Conservation (phyloP, 1,140 invertebrate genomes). For the Papilio glaucus region DNA sequence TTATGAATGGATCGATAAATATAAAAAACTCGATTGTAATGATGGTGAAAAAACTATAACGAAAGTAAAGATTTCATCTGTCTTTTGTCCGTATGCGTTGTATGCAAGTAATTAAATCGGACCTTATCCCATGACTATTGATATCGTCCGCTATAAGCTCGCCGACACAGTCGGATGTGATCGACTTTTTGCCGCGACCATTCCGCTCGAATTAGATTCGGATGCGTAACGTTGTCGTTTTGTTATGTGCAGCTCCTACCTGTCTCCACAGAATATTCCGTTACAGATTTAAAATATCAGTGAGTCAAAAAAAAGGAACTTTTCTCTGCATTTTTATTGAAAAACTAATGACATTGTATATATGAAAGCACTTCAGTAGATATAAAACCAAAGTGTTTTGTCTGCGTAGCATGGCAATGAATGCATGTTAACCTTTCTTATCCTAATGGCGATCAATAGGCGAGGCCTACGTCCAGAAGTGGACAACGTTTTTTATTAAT, state of each 20-base stretch:
- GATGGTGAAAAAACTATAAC: no score
- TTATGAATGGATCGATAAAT: no score
- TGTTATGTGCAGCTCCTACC: slow-evolving; percentile 44
- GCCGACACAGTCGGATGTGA: slow-evolving; percentile 67
- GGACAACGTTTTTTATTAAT: no score
- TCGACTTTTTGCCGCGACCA: slow-evolving; percentile 71
- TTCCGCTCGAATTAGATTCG: slow-evolving; percentile 75
- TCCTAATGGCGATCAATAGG: no score
- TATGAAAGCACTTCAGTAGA: no score
- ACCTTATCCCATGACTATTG: slow-evolving; percentile 63
- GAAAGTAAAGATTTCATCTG: not conserved
- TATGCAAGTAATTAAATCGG: slow-evolving; percentile 67
- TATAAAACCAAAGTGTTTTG: no score
- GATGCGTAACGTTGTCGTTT: slow-evolving; percentile 66
- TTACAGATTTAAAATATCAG: not conserved
- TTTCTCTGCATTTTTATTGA: no score
- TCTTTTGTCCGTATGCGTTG: slow-evolving; percentile 34
- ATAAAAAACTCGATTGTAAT: no score
- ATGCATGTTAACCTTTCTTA: no score
- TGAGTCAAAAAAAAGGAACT: not conserved
- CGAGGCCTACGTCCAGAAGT: no score
- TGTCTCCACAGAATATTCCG: not conserved
- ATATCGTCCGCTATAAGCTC: slow-evolving; percentile 60
- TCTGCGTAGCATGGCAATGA: no score
- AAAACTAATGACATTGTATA: no score